Conservation (phyloP, 2,888 invertebrate species). For the Cerastis rubricosa region DNA sequence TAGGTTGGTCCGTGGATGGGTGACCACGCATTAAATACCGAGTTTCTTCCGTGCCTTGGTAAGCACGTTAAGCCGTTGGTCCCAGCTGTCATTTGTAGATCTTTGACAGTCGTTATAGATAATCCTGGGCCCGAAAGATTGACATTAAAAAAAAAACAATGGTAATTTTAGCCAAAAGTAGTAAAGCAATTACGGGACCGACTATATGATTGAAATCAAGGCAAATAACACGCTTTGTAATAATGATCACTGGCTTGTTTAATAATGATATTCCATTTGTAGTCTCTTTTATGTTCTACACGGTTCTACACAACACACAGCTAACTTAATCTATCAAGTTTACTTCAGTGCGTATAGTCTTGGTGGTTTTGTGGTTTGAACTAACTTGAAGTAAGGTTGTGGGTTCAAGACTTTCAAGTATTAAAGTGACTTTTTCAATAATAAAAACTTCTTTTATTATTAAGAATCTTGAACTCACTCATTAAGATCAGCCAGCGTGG, state of each 20-base stretch:
- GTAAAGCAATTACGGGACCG: neutral
- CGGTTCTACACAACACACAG: neutral
- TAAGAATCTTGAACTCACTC: neutral
- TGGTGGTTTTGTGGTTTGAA: neutral
- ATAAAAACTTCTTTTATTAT: neutral
- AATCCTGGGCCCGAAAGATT: too few relatives aligned
- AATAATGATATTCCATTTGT: conserved; percentile 19
- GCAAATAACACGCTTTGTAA: conserved; percentile 26
- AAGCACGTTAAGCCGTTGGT: neutral
- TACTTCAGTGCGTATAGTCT: neutral
- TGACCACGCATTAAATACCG: too few relatives aligned
- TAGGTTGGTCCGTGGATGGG: too few relatives aligned
- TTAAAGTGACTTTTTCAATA: neutral
- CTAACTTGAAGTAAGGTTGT: neutral
- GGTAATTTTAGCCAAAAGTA: neutral
- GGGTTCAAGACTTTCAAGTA: neutral
- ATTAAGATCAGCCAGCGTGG: neutral
- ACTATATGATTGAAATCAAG: conserved; percentile 19
- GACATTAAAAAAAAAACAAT: too few relatives aligned
- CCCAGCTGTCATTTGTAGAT: too few relatives aligned
- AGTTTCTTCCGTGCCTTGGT: neutral
- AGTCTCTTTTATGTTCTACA: neutral
- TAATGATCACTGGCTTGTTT: conserved; percentile 16
- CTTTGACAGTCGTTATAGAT: too few relatives aligned
- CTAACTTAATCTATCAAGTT: conserved; percentile 2